A percentile compares a stretch with the other conserved stretches of the same genome.
These are phyloP conservation scores for Mobula hypostoma DNA, from an alignment of 2,113 vertebrate genomes.

Conservation along the genomic window DNA sequence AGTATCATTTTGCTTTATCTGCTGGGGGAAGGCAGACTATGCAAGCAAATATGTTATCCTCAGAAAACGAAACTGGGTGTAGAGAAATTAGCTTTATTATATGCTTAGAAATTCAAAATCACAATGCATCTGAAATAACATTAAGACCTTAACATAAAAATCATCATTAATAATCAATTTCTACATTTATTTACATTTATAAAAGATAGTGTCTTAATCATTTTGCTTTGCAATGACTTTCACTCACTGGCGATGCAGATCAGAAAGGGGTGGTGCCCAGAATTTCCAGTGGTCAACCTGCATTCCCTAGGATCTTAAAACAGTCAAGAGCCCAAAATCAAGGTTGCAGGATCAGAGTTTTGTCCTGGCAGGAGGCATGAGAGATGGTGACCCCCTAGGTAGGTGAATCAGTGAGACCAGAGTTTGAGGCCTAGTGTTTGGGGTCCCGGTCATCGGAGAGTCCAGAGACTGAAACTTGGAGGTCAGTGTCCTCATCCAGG, in stretches of 20 bases:
- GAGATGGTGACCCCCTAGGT: too few species aligned
- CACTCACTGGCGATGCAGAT: neutral
- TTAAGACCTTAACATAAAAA: neutral
- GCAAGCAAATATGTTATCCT: neutral
- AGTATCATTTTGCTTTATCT: neutral
- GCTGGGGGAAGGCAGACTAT: neutral
- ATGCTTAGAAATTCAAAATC: neutral
- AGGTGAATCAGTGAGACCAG: too few species aligned
- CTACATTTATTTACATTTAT: neutral
- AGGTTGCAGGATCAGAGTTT: too few species aligned
- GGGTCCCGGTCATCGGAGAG: too few species aligned
- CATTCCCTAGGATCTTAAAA: neutral
- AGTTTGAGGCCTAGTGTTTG: too few species aligned
- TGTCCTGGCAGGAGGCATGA: too few species aligned
- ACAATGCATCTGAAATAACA: neutral
- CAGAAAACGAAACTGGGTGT: neutral
- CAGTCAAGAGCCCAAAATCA: neutral
- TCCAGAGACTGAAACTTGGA: too few species aligned
- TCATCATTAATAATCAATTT: neutral
- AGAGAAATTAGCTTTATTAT: neutral
- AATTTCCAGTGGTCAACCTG: neutral
- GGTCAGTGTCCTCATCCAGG: too few species aligned
- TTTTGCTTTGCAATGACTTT: neutral
- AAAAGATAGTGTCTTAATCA: neutral
- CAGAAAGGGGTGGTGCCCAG: neutral